A percentile compares a stretch with the other conserved stretches of the same genome.
Conservation (phyloP, 2,113 vertebrate genomes). For the Brachypteracias leptosomus region DNA sequence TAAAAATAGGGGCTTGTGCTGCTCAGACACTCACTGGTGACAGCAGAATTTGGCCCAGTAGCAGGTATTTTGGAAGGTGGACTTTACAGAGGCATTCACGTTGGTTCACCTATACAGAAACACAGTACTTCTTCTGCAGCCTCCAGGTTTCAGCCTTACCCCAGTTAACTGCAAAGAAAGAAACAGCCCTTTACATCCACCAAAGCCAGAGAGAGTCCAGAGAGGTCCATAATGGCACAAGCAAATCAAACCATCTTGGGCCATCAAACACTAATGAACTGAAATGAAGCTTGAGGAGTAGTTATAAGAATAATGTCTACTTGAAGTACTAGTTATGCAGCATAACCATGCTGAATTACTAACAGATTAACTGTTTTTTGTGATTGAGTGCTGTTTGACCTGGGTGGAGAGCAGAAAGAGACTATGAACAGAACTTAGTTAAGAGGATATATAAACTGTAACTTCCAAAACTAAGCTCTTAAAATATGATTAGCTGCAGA, state of each 20-base stretch:
- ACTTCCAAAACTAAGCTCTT: neutral
- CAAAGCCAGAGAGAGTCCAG: neutral
- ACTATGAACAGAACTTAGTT: neutral
- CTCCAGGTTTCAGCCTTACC: neutral
- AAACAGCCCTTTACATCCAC: neutral
- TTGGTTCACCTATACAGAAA: neutral
- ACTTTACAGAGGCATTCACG: neutral
- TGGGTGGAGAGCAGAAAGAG: neutral
- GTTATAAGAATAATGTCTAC: constrained; percentile 2
- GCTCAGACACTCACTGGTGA: neutral
- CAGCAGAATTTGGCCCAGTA: neutral
- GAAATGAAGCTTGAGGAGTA: constrained; percentile 3
- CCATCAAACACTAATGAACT: neutral
- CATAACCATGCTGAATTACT: neutral
- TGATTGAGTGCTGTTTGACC: neutral
- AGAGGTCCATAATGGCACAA: neutral
- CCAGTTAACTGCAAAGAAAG: neutral
- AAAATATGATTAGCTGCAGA: neutral
- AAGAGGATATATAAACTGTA: neutral
- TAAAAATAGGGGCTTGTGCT: neutral
- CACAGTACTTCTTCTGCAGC: neutral
- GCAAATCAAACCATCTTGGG: neutral
- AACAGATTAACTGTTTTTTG: neutral
- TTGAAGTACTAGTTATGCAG: constrained; percentile 26
- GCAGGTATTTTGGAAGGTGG: neutral